phyloP scores from a whole-genome alignment of 2,113 vertebrate genomes.

The Notechis scutatus region DNA sequence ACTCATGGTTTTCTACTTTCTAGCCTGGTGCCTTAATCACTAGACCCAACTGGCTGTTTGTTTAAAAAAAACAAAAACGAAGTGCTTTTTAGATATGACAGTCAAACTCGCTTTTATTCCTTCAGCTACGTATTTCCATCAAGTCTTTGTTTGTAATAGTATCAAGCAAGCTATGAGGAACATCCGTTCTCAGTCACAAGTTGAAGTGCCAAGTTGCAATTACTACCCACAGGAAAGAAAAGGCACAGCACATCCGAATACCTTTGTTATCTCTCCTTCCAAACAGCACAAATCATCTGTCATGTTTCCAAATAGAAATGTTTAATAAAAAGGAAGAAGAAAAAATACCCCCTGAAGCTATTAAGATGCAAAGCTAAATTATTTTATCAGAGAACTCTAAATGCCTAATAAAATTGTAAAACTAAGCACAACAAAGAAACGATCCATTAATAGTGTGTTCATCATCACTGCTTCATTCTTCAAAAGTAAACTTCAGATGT shows the following conservation, averaged over 20 bases:
- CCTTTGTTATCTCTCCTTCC: constrained; percentile 10
- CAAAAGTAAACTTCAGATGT: constrained; percentile 32
- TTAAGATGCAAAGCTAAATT: background rate
- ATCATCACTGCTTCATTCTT: constrained; percentile 15
- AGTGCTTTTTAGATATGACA: constrained; percentile 8
- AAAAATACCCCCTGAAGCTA: background rate
- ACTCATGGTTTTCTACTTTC: background rate
- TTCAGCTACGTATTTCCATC: background rate
- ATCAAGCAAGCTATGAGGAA: background rate
- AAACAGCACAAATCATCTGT: background rate
- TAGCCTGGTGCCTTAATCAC: background rate
- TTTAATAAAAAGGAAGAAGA: background rate
- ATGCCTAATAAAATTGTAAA: background rate
- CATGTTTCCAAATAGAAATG: constrained; percentile 13
- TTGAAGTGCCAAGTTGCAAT: background rate
- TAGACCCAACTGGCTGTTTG: background rate
- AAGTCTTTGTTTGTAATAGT: constrained; percentile 1
- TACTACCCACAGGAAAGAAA: background rate
- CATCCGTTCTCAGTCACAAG: background rate
- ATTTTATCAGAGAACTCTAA: background rate
- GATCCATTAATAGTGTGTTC: background rate
- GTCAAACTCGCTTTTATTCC: background rate
- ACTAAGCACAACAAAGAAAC: background rate
- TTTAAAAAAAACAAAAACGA: background rate
- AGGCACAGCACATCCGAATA: constrained; percentile 17